These are phyloP conservation scores for Parnassius apollo DNA, from an alignment of 2,888 invertebrate species.

Conservation along the genomic window DNA sequence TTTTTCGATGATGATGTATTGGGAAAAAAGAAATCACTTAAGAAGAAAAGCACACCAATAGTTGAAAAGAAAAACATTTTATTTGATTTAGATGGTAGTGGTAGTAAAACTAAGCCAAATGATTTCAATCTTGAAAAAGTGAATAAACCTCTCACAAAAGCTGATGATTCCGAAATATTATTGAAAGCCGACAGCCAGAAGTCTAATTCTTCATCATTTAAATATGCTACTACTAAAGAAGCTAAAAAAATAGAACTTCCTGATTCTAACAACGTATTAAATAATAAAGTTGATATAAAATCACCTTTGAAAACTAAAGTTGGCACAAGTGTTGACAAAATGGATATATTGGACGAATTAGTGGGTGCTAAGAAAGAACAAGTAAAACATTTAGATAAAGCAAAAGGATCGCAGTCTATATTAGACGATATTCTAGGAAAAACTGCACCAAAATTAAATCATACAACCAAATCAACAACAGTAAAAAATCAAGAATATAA, in stretches of 20 bases:
- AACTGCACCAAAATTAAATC: constrained; percentile 53
- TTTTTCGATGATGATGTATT: constrained; percentile 84
- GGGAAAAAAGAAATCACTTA: constrained; percentile 64
- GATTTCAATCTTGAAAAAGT: constrained; percentile 37
- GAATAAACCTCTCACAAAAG: constrained; percentile 47
- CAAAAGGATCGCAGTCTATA: constrained; percentile 69
- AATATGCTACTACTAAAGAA: constrained; percentile 42
- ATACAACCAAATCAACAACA: constrained; percentile 44
- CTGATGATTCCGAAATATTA: constrained; percentile 28
- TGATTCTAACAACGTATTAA: constrained; percentile 4
- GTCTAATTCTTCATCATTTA: constrained; percentile 28
- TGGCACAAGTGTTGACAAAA: constrained; percentile 50
- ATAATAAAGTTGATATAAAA: constrained; percentile 41
- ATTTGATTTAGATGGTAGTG: constrained; percentile 58
- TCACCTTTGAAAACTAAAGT: constrained; percentile 58
- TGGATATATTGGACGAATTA: constrained; percentile 56
- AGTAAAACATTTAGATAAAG: constrained; percentile 52
- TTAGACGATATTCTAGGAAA: constrained; percentile 80
- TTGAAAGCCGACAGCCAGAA: constrained; percentile 2
- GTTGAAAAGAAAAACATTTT: constrained; percentile 63
- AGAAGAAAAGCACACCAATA: constrained; percentile 50
- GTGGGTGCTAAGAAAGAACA: constrained; percentile 47
- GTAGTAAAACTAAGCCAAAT: constrained; percentile 36
- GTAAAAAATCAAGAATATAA: constrained; percentile 61
- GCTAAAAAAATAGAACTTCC: constrained; percentile 37